phyloP scores from a whole-genome alignment of 2,888 invertebrate species.

The Nycteola revayana region DNA sequence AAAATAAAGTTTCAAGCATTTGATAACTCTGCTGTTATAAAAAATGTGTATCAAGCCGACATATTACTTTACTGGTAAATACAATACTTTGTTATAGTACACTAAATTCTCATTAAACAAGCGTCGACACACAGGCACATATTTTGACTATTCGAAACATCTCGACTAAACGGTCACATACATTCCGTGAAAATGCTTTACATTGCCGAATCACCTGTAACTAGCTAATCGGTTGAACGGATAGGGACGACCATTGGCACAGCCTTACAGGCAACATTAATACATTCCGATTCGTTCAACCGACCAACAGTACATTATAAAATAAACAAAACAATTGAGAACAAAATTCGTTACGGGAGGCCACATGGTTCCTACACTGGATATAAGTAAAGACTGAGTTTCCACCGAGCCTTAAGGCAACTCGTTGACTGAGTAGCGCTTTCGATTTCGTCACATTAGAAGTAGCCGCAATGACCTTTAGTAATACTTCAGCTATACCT shows the following conservation, averaged over 20 bases:
- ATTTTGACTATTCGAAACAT: constrained; percentile 41
- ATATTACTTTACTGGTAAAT: constrained; percentile 26
- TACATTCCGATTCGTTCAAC: constrained; percentile 12
- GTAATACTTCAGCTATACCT: no score
- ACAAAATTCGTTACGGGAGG: constrained; percentile 24
- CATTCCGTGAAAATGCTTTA: constrained; percentile 40
- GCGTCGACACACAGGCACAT: constrained; percentile 53
- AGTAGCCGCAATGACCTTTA: no score
- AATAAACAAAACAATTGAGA: constrained; percentile 32
- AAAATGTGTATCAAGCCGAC: constrained; percentile 20
- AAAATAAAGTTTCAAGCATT: constrained; percentile 30
- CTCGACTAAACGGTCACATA: constrained; percentile 16
- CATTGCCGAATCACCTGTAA: constrained; percentile 66
- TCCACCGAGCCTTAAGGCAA: constrained; percentile 4
- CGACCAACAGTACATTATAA: constrained; percentile 30
- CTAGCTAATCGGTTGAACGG: constrained; percentile 16
- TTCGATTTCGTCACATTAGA: no score
- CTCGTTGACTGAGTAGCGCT: constrained; percentile 12
- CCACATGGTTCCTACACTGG: constrained; percentile 18
- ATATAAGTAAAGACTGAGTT: constrained; percentile 4
- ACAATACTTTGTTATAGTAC: constrained; percentile 30
- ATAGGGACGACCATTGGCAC: constrained; percentile 18
- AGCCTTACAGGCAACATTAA: constrained; percentile 15
- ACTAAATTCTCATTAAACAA: constrained; percentile 37
- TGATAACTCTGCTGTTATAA: constrained; percentile 17